Evolutionary conservation across 2,888 invertebrate species (phyloP).

Genomic region (Caenorhabditis auriculariae): DNA sequence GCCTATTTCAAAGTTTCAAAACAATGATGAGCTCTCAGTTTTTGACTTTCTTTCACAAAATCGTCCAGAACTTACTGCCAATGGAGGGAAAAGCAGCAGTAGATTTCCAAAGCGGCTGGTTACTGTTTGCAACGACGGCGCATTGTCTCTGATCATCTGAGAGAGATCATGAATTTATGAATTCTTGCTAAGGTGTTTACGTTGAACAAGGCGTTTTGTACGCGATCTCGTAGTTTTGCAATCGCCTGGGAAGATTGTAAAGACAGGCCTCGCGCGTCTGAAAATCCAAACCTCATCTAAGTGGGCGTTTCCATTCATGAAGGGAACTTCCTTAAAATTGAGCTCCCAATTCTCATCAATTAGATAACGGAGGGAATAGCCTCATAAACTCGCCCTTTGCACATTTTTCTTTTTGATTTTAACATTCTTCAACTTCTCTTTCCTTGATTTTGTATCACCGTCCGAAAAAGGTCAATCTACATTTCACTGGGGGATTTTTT

Average conservation of each 20-base stretch:
- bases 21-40: too few relatives aligned
- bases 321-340: background rate
- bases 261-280: conserved; percentile 36
- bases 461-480: too few relatives aligned
- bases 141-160: conserved; percentile 48
- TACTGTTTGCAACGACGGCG: conserved; percentile 37
- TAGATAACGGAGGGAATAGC: too few relatives aligned
- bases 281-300: too few relatives aligned
- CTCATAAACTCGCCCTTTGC: too few relatives aligned
- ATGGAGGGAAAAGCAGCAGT: conserved; percentile 54
- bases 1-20: too few relatives aligned
- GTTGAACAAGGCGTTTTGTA: conserved; percentile 55
- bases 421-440: too few relatives aligned
- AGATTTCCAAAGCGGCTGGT: conserved; percentile 57
- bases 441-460: too few relatives aligned
- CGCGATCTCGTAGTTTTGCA: conserved; percentile 43
- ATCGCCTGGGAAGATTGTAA: conserved; percentile 30
- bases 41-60: too few relatives aligned
- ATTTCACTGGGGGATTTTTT: too few relatives aligned
- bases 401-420: too few relatives aligned
- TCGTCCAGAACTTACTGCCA: conserved; percentile 48
- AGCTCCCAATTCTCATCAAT: background rate
- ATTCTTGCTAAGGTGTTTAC: conserved; percentile 9
- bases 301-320: too few relatives aligned
- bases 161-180: conserved; percentile 2